Evolutionary conservation across 2,888 invertebrate species (phyloP).

Genomic region (Papilio demoleus): DNA sequence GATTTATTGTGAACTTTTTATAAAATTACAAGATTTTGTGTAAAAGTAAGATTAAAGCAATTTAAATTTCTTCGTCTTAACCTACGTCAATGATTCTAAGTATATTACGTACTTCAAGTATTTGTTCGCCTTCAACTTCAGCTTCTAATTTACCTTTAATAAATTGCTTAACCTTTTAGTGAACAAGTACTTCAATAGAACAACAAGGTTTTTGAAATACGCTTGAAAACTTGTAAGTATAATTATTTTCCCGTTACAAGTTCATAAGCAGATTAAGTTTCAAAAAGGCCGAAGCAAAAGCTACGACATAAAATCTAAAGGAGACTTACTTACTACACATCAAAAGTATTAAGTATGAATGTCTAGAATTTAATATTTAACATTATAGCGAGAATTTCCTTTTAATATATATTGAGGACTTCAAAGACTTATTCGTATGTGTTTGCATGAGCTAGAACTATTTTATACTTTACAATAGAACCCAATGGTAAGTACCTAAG

Average conservation of each 20-base stretch:
- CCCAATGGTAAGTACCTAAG: slow-evolving; percentile 1
- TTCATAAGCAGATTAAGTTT: not conserved
- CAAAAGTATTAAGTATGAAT: not conserved
- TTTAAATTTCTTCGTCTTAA: too few species aligned
- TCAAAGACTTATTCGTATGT: too few species aligned
- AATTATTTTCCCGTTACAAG: not conserved
- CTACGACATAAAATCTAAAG: not conserved
- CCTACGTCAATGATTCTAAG: too few species aligned
- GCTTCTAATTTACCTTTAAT: too few species aligned
- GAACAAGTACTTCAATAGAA: not conserved
- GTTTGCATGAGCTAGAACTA: too few species aligned
- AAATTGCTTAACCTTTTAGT: not conserved
- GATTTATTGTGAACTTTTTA: too few species aligned
- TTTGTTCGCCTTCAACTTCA: too few species aligned
- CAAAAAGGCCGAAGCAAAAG: not conserved
- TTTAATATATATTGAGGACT: not conserved
- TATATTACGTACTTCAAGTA: too few species aligned
- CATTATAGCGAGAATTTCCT: not conserved
- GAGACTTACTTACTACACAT: not conserved
- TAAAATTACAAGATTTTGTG: too few species aligned
- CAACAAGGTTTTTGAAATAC: not conserved
- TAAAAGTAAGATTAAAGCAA: too few species aligned
- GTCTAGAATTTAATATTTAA: not conserved
- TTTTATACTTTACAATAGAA: too few species aligned
- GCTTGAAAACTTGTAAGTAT: not conserved